Base-by-base conservation (phyloP, 2,797 vertebrate species). In the Adelosebastes latens region DNA sequence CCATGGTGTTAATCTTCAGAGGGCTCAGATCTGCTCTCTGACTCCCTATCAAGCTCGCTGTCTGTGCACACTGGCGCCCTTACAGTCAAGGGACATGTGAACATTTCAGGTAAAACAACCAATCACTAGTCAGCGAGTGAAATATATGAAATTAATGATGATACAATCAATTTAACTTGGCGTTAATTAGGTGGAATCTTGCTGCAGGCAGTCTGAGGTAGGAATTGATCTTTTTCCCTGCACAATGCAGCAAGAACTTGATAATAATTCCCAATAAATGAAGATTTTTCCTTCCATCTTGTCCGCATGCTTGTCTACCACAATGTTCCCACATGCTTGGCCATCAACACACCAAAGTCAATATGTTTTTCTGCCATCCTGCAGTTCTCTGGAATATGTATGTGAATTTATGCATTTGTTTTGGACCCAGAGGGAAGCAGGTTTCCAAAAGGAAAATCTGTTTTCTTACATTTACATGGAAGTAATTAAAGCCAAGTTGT, bases 1-100 rank as follows among this genome's bases (percentile, higher is more conserved):
- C 85, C 59, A 72, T 75, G 73, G 89, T 82, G 91, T 90, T 93
- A 90, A 93, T 93, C 92, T 92, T 90, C 88, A 81, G 84, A 89
- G 77, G 80, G 82, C 84, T 90, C 77, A 63, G 84, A 89, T 86
- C 80, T 90, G 86, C 77, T 89, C 77, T 69, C 73, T 87, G 85
- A 77, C 82, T 86, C 77, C 65, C 63, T 29, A 72, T 87, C 80
- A 84, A 74, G 60, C 42, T 22, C 22, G 25, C 71, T 72, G 72
- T 82, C 78, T 80, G 72, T 74, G 76, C 72, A 75, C 6, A 9
- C 32, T 34, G 76, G 69, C 34, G 56, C 58, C 71, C 31, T 69
- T 3, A 11, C 39, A 63, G 53, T 32, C 20, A 79, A 81, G 24
- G 27, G 3, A 68, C 46, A 64, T 24, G 74, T n/a, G 36, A 75